Conservation (phyloP, 2,113 vertebrate species). For the Phalacrocorax carbo region DNA sequence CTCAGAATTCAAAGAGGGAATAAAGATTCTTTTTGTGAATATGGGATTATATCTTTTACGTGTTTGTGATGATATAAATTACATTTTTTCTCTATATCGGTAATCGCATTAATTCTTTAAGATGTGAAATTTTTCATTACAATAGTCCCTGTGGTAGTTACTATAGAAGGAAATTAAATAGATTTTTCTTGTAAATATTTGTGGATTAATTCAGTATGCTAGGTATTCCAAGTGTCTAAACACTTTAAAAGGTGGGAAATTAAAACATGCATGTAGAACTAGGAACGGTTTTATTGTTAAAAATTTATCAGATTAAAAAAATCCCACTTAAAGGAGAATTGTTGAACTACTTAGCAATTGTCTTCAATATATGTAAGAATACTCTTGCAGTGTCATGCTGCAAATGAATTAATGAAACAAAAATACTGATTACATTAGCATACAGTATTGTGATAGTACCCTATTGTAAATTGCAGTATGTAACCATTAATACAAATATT, state of each 20-base stretch:
- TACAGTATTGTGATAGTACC: constrained; percentile 66
- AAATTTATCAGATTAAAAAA: constrained; percentile 54
- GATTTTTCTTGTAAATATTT: constrained; percentile 70
- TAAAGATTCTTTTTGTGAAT: constrained; percentile 65
- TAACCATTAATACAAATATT: constrained; percentile 72
- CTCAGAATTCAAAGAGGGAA: constrained; percentile 63
- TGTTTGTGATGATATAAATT: constrained; percentile 69
- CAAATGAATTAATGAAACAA: constrained; percentile 67
- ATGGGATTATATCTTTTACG: constrained; percentile 65
- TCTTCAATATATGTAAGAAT: constrained; percentile 50
- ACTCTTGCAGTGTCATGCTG: constrained; percentile 63
- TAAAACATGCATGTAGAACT: constrained; percentile 20
- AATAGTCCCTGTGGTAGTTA: constrained; percentile 71
- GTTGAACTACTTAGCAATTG: constrained; percentile 56
- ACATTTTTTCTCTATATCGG: constrained; percentile 63
- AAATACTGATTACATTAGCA: constrained; percentile 74
- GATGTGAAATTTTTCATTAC: constrained; percentile 69
- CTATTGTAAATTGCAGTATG: constrained; percentile 63
- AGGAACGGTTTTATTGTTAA: constrained; percentile 53
- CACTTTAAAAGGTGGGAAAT: constrained; percentile 60
- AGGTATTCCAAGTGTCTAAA: constrained; percentile 58
- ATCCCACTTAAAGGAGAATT: constrained; percentile 53
- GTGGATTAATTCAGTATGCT: constrained; percentile 50
- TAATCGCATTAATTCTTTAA: constrained; percentile 71
- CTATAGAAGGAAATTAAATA: constrained; percentile 61